A percentile compares a stretch with the other conserved stretches of the same genome.
Evolutionary conservation across 53 echinoderm and acorn worm genomes (phyloP).

Genomic region (Paelopatides confundens): DNA sequence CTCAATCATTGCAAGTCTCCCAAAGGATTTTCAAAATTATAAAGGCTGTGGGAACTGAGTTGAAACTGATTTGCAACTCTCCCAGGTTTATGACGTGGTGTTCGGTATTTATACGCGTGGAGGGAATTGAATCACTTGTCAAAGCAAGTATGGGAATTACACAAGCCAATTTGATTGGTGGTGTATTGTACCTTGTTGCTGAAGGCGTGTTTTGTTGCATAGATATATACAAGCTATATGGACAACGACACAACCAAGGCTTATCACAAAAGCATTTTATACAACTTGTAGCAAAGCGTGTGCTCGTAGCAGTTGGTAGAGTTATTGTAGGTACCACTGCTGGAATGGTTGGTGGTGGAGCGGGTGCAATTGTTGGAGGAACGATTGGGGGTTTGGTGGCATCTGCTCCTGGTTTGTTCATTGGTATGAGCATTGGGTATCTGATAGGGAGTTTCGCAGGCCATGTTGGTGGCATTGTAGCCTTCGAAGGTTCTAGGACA

Average conservation of each 20-base stretch:
- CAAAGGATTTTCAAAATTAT: background rate
- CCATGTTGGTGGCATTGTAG: background rate
- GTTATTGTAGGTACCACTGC: background rate
- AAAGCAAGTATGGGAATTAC: too few species aligned
- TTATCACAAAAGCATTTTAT: background rate
- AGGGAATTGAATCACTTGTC: background rate
- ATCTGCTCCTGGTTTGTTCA: background rate
- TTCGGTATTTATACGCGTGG: background rate
- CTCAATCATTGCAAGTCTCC: background rate
- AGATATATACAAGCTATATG: slow-evolving; percentile 19
- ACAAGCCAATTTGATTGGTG: background rate
- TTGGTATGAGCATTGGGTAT: background rate
- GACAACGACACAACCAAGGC: background rate
- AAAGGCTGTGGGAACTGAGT: background rate
- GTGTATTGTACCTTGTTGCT: background rate
- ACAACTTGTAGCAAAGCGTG: background rate
- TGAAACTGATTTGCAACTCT: too few species aligned
- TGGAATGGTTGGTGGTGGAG: background rate
- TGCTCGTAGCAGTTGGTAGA: background rate
- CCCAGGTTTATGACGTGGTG: too few species aligned
- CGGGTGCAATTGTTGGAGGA: background rate
- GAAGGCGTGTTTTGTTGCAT: background rate
- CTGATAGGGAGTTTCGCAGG: background rate
- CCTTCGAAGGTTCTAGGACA: background rate
- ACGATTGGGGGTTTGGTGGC: background rate